Conservation (phyloP, 2,888 invertebrate genomes). For the Apodemia duryi region DNA sequence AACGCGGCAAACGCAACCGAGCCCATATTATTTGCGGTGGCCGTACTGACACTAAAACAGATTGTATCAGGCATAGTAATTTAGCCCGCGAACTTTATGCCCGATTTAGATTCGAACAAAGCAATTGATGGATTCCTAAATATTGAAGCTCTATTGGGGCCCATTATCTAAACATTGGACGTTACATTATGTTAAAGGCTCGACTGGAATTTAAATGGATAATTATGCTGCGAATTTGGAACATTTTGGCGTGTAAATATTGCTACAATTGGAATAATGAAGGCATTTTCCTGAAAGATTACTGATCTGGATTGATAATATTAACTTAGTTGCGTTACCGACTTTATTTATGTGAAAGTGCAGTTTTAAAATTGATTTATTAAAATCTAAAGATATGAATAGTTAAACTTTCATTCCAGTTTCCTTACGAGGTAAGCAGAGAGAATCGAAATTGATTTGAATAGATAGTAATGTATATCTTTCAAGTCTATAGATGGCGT, state of each 20-base stretch:
- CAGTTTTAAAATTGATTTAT: no score
- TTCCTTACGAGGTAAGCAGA: no score
- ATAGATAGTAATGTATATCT: no score
- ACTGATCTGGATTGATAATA: not conserved
- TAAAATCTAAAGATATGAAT: no score
- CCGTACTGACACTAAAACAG: not conserved
- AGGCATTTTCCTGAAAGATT: conserved; percentile 5
- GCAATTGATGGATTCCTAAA: conserved; percentile 15
- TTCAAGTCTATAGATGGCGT: no score
- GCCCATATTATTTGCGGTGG: conserved; percentile 8
- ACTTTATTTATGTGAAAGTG: not conserved
- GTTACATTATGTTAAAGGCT: conserved; percentile 9
- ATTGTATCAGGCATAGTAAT: conserved; percentile 4
- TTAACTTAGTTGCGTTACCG: not conserved
- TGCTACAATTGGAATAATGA: conserved; percentile 1
- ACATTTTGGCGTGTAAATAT: conserved; percentile 5
- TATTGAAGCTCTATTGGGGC: conserved; percentile 11
- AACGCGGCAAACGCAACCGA: not conserved
- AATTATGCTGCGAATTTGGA: not conserved
- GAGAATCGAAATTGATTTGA: no score
- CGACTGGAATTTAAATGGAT: conserved; percentile 13
- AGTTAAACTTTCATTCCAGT: no score
- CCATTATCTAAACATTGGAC: conserved; percentile 15
- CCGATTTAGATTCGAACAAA: conserved; percentile 14
- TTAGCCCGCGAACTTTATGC: conserved; percentile 11